phyloP scores from a whole-genome alignment of 2,113 vertebrate species.

The Brachionichthys hirsutus region DNA sequence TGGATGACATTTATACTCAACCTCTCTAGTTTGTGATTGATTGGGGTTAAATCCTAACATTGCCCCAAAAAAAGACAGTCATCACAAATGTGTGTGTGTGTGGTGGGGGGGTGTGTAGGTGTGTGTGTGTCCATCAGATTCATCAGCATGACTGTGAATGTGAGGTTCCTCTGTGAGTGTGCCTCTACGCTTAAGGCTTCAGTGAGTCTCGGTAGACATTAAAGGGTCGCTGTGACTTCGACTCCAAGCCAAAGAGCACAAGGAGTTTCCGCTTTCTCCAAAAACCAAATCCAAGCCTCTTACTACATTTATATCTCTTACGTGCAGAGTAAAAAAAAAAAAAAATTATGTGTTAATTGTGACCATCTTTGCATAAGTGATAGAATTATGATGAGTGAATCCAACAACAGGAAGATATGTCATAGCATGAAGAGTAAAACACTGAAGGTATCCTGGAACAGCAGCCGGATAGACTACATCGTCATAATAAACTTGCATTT shows the following conservation, averaged over 20 bases:
- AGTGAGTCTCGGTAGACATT: no score
- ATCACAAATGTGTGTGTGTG: constrained; percentile 36
- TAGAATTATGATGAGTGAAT: background rate
- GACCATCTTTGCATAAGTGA: background rate
- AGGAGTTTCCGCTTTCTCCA: constrained; percentile 13
- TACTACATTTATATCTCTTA: background rate
- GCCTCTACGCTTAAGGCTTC: background rate
- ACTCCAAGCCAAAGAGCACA: no score
- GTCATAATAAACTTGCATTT: no score
- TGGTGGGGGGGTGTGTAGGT: constrained; percentile 31
- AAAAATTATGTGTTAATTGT: no score
- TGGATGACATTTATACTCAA: constrained; percentile 71
- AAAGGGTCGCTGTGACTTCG: no score
- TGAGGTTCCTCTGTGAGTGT: background rate
- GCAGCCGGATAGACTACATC: background rate
- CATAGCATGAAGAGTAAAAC: background rate
- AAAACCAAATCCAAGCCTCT: background rate
- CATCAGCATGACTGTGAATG: constrained; percentile 15
- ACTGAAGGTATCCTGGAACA: background rate
- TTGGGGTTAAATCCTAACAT: constrained; percentile 71
- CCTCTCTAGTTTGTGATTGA: constrained; percentile 70
- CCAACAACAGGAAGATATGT: background rate
- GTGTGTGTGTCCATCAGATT: constrained; percentile 24
- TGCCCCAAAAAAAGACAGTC: constrained; percentile 64
- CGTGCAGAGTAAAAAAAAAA: background rate